Evolutionary conservation across 2,797 vertebrate genomes (phyloP).

Genomic region (Syndactyla subalaris): DNA sequence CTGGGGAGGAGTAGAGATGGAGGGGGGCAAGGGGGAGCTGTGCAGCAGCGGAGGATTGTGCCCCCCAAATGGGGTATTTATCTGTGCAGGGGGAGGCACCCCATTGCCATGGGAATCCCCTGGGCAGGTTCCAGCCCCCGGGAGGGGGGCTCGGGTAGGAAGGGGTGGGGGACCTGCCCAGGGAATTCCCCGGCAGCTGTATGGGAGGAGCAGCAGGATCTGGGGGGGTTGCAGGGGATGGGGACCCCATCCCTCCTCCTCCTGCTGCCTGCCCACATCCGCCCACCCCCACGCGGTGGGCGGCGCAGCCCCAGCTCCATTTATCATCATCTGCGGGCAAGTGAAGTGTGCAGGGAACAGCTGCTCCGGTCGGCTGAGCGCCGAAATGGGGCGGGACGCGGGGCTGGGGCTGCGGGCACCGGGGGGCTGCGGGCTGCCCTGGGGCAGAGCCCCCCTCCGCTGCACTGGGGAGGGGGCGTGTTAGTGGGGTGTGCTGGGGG

Average conservation of each 20-base stretch:
- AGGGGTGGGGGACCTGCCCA: background rate
- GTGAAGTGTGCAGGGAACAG: slow-evolving; percentile 81
- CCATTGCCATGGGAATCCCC: background rate
- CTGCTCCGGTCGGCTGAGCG: slow-evolving; percentile 70
- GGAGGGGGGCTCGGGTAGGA: background rate
- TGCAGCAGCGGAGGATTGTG: background rate
- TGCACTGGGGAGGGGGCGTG: background rate
- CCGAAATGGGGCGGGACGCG: background rate
- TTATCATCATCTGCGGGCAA: slow-evolving; percentile 82
- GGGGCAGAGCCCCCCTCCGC: background rate
- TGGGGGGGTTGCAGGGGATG: background rate
- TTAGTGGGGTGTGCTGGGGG: background rate
- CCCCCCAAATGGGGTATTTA: background rate
- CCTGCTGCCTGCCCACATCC: background rate
- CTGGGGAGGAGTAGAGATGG: slow-evolving; percentile 49
- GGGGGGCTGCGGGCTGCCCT: background rate
- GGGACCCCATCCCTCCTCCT: slow-evolving; percentile 10
- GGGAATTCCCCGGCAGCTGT: slow-evolving; percentile 30
- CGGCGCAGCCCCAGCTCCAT: slow-evolving; percentile 70
- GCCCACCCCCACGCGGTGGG: slow-evolving; percentile 26
- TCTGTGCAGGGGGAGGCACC: background rate
- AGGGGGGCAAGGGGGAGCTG: too few relatives aligned
- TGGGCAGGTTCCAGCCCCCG: background rate
- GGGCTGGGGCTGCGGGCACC: background rate
- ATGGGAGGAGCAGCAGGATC: background rate